Percentiles rank a stretch among this genome's conserved stretches.
Conservation (phyloP, 2,113 vertebrate species). For the Tringa solitaria region DNA sequence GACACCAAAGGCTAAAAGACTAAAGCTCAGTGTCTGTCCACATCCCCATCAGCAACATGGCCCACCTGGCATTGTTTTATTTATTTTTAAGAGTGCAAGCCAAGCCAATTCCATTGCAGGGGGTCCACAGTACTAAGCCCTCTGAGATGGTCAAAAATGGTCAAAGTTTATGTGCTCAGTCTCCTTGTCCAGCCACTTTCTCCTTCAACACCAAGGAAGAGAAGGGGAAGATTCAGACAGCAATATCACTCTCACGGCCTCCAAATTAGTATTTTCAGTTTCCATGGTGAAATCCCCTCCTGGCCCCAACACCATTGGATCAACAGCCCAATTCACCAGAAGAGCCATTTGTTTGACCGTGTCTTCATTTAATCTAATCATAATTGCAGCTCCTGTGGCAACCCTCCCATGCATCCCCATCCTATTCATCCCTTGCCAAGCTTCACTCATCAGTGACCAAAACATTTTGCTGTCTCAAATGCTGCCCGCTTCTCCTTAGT, state of each 20-base stretch:
- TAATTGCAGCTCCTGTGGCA: constrained; percentile 9
- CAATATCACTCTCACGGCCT: background rate
- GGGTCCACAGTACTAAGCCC: background rate
- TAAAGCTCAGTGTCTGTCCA: background rate
- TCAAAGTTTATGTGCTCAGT: background rate
- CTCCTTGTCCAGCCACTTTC: background rate
- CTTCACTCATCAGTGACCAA: background rate
- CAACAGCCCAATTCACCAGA: background rate
- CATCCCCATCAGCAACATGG: fast-evolving
- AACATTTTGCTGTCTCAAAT: background rate
- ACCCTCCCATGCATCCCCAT: background rate
- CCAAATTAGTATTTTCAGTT: background rate
- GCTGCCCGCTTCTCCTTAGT: background rate
- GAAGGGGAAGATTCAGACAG: background rate
- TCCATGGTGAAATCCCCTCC: background rate
- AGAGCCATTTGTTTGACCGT: background rate
- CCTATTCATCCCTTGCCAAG: constrained; percentile 31
- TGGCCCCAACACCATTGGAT: fast-evolving
- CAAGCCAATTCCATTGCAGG: background rate
- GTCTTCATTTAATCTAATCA: background rate
- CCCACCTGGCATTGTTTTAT: background rate
- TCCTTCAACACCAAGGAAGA: background rate
- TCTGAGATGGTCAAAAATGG: background rate
- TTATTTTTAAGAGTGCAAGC: background rate
- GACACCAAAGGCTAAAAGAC: background rate